phyloP scores from a whole-genome alignment of 2,113 vertebrate genomes.

The Megaceryle maxima region DNA sequence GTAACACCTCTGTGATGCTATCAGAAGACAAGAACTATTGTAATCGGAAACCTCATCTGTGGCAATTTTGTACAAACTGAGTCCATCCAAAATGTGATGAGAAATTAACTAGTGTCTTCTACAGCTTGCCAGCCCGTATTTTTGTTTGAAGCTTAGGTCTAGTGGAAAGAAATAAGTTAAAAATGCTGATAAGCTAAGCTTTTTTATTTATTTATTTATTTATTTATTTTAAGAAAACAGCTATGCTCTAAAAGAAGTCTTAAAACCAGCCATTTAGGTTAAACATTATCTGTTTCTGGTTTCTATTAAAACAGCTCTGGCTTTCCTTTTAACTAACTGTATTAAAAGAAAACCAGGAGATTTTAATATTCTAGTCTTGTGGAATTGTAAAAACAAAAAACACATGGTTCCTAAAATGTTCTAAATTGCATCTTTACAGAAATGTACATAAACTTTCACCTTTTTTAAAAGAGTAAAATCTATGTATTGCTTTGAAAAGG shows the following conservation, averaged over 20 bases:
- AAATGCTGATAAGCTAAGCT: not conserved
- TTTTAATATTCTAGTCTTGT: not conserved
- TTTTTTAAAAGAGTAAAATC: constrained; percentile 41
- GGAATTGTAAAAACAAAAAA: not conserved
- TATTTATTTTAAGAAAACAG: not conserved
- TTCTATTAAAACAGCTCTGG: not conserved
- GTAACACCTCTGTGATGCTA: not conserved
- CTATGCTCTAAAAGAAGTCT: not conserved
- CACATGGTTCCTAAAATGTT: not conserved
- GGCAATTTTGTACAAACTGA: not conserved
- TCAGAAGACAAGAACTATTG: not conserved
- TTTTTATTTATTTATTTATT: not conserved
- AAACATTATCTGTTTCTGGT: not conserved
- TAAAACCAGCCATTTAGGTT: not conserved
- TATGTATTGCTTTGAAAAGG: constrained; percentile 56
- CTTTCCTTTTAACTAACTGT: not conserved
- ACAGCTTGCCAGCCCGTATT: not conserved
- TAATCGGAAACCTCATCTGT: not conserved
- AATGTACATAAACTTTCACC: constrained; percentile 36
- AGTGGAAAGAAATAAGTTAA: not conserved
- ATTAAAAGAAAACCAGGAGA: not conserved
- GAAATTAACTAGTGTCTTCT: not conserved
- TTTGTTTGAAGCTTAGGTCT: not conserved
- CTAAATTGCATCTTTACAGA: constrained; percentile 30
- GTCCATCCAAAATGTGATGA: not conserved